phyloP scores from a whole-genome alignment of 2,888 invertebrate genomes.

The Cataglyphis cursor region DNA sequence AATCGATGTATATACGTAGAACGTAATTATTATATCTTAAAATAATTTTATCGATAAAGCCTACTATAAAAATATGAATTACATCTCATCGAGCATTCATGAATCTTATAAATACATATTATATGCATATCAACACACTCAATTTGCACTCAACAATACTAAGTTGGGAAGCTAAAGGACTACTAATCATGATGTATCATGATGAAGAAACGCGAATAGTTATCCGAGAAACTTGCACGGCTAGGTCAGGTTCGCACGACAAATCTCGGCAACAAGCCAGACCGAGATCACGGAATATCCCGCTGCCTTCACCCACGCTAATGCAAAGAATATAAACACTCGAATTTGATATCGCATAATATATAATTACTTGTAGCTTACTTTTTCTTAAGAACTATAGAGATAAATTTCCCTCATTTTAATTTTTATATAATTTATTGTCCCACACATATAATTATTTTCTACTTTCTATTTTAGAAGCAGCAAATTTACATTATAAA shows the following conservation, averaged over 20 bases:
- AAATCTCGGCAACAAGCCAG: constrained; percentile 61
- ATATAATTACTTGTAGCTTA: neutral
- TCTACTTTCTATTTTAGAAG: neutral
- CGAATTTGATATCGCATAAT: neutral
- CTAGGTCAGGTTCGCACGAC: constrained; percentile 74
- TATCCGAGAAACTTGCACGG: constrained; percentile 61
- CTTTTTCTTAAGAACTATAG: neutral
- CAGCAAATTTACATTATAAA: neutral
- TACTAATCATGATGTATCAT: constrained; percentile 52
- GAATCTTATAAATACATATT: neutral
- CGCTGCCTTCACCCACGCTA: constrained; percentile 22
- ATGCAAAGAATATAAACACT: constrained; percentile 14
- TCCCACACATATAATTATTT: neutral
- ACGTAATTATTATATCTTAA: neutral
- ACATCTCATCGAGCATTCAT: neutral
- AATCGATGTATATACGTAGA: neutral
- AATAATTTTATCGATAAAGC: neutral
- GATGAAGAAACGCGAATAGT: constrained; percentile 70
- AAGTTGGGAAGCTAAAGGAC: constrained; percentile 11
- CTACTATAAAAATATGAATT: neutral
- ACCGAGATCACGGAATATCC: constrained; percentile 61
- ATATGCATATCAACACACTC: neutral
- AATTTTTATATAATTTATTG: neutral
- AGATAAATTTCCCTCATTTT: neutral
- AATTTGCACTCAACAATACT: constrained; percentile 16